Conservation (phyloP, 2,888 invertebrate genomes). For the Cenopis cana region DNA sequence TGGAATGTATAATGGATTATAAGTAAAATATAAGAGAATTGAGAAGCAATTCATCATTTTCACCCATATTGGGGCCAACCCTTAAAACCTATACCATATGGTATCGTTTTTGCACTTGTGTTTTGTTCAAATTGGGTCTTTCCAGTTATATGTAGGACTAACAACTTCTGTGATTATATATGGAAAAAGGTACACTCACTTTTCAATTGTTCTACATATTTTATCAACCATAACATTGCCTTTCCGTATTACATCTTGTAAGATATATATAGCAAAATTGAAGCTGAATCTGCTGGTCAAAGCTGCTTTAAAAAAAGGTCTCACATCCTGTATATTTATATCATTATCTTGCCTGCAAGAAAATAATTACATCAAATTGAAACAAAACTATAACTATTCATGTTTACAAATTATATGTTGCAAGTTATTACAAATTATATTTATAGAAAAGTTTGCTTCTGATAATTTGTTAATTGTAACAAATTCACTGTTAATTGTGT, state of each 20-base stretch:
- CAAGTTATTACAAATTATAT: background rate
- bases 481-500: too few species aligned
- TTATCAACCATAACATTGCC: conserved; percentile 51
- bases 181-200: conserved; percentile 53
- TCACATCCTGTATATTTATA: conserved; percentile 57
- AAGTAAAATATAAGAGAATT: background rate
- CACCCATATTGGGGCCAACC: background rate
- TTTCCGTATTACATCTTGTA: conserved; percentile 62
- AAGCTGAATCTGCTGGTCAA: conserved; percentile 56
- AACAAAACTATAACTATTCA: background rate
- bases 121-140: background rate
- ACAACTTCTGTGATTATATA: background rate
- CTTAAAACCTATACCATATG: background rate
- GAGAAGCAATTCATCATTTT: background rate
- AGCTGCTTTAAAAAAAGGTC: conserved; percentile 58
- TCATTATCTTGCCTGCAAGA: conserved; percentile 51
- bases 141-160: background rate
- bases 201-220: conserved; percentile 46
- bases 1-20: background rate
- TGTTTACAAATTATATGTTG: too few species aligned
- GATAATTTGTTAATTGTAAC: too few species aligned
- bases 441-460: too few species aligned
- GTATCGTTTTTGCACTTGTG: background rate
- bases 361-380: background rate
- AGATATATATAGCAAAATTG: conserved; percentile 61